phyloP scores from a whole-genome alignment of 2,113 vertebrate genomes.

The Lates calcarifer region DNA sequence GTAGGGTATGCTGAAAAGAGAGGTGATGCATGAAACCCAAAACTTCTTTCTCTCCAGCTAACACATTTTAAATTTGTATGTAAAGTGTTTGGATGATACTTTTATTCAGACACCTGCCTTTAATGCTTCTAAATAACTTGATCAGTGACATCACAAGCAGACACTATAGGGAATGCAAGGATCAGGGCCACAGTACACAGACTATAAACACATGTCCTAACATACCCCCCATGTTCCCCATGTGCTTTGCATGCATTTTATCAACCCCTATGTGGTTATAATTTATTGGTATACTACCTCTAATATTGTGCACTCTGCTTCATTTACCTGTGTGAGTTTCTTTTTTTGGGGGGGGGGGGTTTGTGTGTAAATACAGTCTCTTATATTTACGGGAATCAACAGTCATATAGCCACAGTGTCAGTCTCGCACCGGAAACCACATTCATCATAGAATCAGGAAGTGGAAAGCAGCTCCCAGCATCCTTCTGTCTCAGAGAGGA shows the following conservation, averaged over 20 bases:
- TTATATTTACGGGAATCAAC: not conserved
- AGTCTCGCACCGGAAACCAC: conserved; percentile 58
- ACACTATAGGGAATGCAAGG: not conserved
- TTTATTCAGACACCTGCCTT: not conserved
- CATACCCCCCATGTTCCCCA: not conserved
- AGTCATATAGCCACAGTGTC: conserved; percentile 17
- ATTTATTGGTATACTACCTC: not conserved
- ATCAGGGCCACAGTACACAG: not conserved
- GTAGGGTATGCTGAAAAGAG: conserved; percentile 12
- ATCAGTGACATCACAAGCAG: not conserved
- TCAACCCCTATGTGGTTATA: not conserved
- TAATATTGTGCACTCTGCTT: not conserved
- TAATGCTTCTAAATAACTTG: not conserved
- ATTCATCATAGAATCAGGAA: conserved; percentile 61
- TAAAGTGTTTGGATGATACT: not conserved
- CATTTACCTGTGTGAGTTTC: not conserved
- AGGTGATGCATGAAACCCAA: conserved; percentile 28
- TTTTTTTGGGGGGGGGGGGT: too few species aligned
- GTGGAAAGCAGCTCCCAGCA: conserved; percentile 55
- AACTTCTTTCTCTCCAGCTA: not conserved
- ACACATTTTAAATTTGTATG: conserved; percentile 32
- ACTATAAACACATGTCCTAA: not conserved
- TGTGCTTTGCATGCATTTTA: not conserved
- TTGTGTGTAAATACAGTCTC: not conserved
- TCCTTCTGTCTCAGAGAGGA: conserved; percentile 55